phyloP scores from a whole-genome alignment of 2,113 vertebrate genomes.

The Coryphaenoides rupestris region DNA sequence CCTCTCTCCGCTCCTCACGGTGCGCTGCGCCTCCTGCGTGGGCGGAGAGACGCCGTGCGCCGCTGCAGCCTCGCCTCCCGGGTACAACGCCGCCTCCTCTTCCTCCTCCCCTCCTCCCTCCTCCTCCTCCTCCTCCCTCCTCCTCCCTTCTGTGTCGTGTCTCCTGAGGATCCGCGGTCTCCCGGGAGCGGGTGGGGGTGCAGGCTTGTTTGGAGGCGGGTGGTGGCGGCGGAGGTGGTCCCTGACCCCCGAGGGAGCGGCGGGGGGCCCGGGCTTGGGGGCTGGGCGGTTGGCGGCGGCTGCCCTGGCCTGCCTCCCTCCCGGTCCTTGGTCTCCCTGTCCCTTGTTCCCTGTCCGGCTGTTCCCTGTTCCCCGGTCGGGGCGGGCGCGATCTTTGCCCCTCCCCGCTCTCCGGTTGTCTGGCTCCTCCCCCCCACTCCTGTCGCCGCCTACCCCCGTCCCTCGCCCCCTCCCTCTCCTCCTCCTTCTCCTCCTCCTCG shows the following conservation, averaged over 20 bases:
- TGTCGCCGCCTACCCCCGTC: conserved; percentile 32
- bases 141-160: neutral
- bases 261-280: neutral
- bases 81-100: neutral
- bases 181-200: neutral
- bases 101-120: neutral
- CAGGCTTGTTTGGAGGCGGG: neutral
- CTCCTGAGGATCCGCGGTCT: neutral
- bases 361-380: neutral
- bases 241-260: neutral
- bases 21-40: no score
- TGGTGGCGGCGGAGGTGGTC: neutral
- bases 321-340: no score
- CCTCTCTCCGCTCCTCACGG: neutral
- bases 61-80: neutral
- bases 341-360: no score
- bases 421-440: neutral
- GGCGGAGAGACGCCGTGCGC: neutral
- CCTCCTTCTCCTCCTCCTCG: no score
- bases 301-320: no score
- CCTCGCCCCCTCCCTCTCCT: conserved; percentile 33
- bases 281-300: neutral
- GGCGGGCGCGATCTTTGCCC: neutral
- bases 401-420: neutral
- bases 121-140: neutral